Evolutionary conservation across 2,797 vertebrate species (phyloP), one percentile per base, ranked within the genome.

Genomic region (Ctenosaura bakeri): DNA sequence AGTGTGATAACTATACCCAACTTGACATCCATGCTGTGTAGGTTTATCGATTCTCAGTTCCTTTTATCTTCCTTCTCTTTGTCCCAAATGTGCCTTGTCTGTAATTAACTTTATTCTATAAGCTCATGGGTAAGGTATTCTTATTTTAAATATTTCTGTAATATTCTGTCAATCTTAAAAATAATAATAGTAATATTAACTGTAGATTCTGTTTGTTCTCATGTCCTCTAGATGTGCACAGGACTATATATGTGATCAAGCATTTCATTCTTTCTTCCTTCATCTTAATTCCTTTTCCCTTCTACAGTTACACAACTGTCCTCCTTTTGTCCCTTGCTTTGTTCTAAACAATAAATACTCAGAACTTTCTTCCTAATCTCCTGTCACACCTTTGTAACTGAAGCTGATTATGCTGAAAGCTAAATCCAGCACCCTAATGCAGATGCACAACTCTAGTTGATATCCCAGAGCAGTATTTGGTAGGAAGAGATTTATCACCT

Each of bases 351-450:
- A 79, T 42, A 94, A 93, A 92, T 92, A 92, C 66, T 91, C 90
- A 52, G 52, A 86, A 90, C 90, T 93, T 94, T 91, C 81, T 92
- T 91, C 71, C 20, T 92, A 94, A 93, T 92, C 80, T 16, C 14
- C 20, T 54, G 56, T 14, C 16, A 91, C 88, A 59, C 46, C 50
- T 93, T 79, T 92, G 24, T n/a, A 52, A 38, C 54, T 88, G 50
- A 29, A 92, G 85, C 2, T 29, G 90, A n/a, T 54, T 88, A 81
- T 71, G 8, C 88, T 90, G 78, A 91, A 86, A 64, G 54, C 89
- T 82, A 91, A 93, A 85, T 73, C 69, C 52, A 94, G 35, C 22
- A 76, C 35, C 1, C 38, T 46, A n/a, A 79, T 50, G 24, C 0
- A 0, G 54, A 24, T 7, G 42, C 50, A 91, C 50, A 79, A 22